These are phyloP conservation scores for Illadopsis cleaveri DNA, from an alignment of 2,113 vertebrate species.

Conservation along the genomic window DNA sequence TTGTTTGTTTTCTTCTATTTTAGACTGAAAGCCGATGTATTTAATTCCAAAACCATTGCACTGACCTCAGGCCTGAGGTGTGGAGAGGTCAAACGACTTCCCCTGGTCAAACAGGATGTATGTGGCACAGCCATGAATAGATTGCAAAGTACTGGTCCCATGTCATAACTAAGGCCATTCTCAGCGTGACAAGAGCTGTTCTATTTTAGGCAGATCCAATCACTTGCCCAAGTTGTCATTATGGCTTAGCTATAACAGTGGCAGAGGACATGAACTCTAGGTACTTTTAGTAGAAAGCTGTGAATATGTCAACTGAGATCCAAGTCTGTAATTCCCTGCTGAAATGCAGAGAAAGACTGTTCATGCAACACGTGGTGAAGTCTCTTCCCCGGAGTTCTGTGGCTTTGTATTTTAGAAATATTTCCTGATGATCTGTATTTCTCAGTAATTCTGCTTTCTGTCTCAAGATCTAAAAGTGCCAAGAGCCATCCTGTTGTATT, in stretches of 20 bases:
- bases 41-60: not conserved
- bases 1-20: slow-evolving; percentile 44
- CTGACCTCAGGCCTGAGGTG: not conserved
- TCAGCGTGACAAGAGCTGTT: not conserved
- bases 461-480: not conserved
- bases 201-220: not conserved
- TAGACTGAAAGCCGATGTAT: not conserved
- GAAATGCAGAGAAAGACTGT: not conserved
- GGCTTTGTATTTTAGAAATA: not conserved
- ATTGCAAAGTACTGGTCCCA: not conserved
- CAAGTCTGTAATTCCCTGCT: not conserved
- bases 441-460: not conserved
- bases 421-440: not conserved
- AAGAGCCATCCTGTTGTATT: not conserved
- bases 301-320: not conserved
- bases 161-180: not conserved
- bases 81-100: not conserved
- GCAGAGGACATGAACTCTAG: not conserved
- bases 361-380: not conserved
- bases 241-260: not conserved
- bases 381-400: not conserved
- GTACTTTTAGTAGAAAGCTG: not conserved
- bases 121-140: not conserved
- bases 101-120: not conserved
- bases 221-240: not conserved